These are phyloP conservation scores for Virgularia gustaviana DNA, from an alignment of 92 coral and sea anemone genomes.

Conservation along the genomic window DNA sequence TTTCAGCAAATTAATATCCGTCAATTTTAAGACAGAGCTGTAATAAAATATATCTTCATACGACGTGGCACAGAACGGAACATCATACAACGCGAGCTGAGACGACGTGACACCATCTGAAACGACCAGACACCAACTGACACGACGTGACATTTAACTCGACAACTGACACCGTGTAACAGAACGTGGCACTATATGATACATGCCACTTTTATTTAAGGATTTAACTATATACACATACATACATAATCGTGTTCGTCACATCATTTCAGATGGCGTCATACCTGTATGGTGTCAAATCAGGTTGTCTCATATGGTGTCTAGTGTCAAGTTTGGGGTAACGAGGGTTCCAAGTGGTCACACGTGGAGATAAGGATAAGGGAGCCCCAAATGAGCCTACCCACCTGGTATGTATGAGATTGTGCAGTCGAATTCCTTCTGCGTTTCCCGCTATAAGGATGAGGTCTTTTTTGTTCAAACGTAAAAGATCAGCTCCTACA, in stretches of 20 bases:
- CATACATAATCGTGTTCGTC: neutral
- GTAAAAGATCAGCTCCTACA: constrained; percentile 75
- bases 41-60: no score
- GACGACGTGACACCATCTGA: no score
- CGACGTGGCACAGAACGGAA: no score
- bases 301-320: neutral
- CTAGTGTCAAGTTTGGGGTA: neutral
- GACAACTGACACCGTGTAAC: neutral
- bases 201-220: neutral
- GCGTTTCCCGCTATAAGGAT: constrained; percentile 89
- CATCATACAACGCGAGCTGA: no score
- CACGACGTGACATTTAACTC: no score
- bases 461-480: constrained; percentile 81
- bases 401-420: constrained; percentile 84
- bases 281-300: neutral
- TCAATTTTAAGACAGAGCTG: no score
- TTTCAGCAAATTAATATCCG: no score
- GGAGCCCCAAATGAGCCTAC: no score
- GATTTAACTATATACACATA: neutral
- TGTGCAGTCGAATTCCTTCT: constrained; percentile 87
- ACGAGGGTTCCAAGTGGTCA: no score
- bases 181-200: no score
- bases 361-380: no score
- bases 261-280: neutral
- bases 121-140: no score